phyloP scores from a whole-genome alignment of 2,888 invertebrate species.

The Cerceris ruficornis region DNA sequence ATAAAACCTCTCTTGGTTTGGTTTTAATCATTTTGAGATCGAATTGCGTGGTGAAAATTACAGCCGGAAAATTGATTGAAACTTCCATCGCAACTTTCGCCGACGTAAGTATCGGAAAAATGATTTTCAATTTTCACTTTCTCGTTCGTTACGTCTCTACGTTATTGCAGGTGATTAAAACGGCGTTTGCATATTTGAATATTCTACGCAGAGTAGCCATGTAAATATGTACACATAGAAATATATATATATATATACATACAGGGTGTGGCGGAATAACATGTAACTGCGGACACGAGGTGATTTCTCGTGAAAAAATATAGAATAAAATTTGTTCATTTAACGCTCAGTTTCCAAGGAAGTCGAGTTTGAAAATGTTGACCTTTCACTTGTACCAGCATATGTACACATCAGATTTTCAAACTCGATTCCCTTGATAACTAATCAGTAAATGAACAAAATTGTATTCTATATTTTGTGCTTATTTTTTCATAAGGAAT shows the following conservation, averaged over 20 bases:
- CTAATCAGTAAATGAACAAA: too few relatives aligned
- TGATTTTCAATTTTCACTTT: neutral
- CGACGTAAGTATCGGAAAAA: conserved; percentile 51
- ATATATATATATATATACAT: conserved; percentile 27
- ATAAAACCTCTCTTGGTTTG: conserved; percentile 48
- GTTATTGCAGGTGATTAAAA: conserved; percentile 24
- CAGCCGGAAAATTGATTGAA: conserved; percentile 61
- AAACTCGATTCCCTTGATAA: too few relatives aligned
- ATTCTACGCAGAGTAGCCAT: conserved; percentile 39
- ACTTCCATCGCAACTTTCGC: conserved; percentile 62
- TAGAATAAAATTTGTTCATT: too few relatives aligned
- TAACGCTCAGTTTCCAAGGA: too few relatives aligned
- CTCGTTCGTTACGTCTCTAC: neutral
- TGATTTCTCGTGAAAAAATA: too few relatives aligned
- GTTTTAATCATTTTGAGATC: conserved; percentile 62
- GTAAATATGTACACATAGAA: conserved; percentile 12
- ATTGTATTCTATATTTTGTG: too few relatives aligned
- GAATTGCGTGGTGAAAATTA: conserved; percentile 57
- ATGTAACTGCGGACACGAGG: too few relatives aligned
- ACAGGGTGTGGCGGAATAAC: too few relatives aligned
- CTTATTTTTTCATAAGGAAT: too few relatives aligned
- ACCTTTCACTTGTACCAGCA: too few relatives aligned
- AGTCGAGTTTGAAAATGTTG: too few relatives aligned
- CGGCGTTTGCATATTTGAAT: conserved; percentile 53
- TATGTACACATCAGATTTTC: too few relatives aligned